Evolutionary conservation across 2,888 invertebrate genomes (phyloP), one percentile per base, ranked within the genome.

Genomic region (Artemia sinica): DNA sequence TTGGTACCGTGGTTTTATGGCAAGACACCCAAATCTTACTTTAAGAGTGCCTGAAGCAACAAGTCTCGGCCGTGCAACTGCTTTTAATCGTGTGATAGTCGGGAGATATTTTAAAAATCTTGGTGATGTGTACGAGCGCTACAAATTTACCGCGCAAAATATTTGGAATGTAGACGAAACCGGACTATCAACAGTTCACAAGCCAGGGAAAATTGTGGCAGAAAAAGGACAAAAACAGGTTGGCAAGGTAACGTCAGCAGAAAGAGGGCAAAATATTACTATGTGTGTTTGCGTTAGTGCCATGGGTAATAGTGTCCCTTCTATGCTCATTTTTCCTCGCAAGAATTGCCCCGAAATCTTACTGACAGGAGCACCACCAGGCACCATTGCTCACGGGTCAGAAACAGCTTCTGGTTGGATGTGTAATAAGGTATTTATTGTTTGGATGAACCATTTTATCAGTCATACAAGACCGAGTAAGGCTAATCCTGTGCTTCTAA

Each of bases 201-300:
- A 70, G 58, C 58, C 63, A 10, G 65, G 69, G 13, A 69, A 66
- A 58, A 50, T 72, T 8, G 67, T 72, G 48, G 70, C 71, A n/a
- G n/a, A 52, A 67, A 69, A 67, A 28, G 72, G 71, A 49, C 9
- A 48, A 50, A 50, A 69, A 70, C 69, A 71, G 71, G 72, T 75
- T 11, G 74, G 73, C 10, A 72, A 73, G 70, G 68, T 70, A 69
- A 72, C 73, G 58, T 74, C 74, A 66, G 72, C 72, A 11, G 74
- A 75, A 72, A 67, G 75, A 68, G 74, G 74, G n/a, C n/a, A n/a
- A n/a, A n/a, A n/a, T n/a, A n/a, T n/a, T n/a, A n/a, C n/a, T n/a
- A n/a, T n/a, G n/a, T n/a, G n/a, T n/a, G n/a, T n/a, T n/a, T n/a
- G n/a, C n/a, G n/a, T n/a, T n/a, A n/a, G n/a, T n/a, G n/a, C n/a